These are phyloP conservation scores for Gallinago media DNA, from an alignment of 2,113 vertebrate genomes.

Conservation along the genomic window DNA sequence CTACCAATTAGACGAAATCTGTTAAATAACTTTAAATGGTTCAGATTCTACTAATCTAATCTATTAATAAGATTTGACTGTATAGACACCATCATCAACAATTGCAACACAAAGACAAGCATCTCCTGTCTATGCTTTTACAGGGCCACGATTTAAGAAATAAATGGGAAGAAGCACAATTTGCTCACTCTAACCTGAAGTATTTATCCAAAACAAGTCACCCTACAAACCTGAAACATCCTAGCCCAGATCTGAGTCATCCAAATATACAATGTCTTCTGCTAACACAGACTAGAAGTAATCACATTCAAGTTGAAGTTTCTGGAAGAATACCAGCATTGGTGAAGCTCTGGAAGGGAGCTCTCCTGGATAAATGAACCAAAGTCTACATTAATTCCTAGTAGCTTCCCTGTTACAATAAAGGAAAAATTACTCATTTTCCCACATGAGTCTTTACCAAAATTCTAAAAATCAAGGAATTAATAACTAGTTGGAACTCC, in stretches of 20 bases:
- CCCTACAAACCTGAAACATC: neutral
- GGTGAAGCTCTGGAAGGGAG: neutral
- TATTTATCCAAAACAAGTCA: neutral
- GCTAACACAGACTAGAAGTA: neutral
- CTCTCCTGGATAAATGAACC: neutral
- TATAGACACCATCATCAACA: neutral
- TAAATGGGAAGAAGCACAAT: neutral
- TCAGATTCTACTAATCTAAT: neutral
- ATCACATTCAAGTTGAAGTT: neutral
- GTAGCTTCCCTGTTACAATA: neutral
- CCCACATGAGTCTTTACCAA: neutral
- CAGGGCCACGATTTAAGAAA: neutral
- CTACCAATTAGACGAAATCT: neutral
- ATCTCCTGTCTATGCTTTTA: neutral
- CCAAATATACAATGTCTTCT: neutral
- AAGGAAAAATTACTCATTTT: neutral
- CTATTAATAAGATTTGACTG: neutral
- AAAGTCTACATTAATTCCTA: neutral
- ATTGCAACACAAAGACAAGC: neutral
- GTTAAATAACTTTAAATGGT: neutral
- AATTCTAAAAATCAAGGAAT: neutral
- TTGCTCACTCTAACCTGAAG: neutral
- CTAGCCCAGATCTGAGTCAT: neutral
- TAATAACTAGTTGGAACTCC: neutral
- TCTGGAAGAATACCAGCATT: neutral